Evolutionary conservation across 1,140 invertebrate species (phyloP), one percentile per base, ranked within the genome.

Genomic region (Ptiloglossa arizonensis): DNA sequence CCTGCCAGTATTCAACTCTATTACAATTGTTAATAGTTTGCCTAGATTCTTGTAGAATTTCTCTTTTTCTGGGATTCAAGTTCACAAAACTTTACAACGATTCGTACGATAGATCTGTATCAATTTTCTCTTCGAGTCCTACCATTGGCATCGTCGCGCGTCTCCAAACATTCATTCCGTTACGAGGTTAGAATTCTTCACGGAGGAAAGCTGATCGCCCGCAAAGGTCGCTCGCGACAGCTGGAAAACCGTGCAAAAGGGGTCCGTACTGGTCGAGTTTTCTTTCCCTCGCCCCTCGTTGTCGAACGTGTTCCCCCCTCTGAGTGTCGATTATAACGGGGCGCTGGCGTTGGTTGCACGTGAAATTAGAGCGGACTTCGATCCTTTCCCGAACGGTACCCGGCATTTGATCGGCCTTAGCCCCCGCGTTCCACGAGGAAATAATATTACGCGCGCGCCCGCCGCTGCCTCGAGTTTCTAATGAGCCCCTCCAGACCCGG

Each of bases 291-390:
- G n/a, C 64, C 50, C 29, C 35, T 57, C 66, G 44, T 13, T 24
- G 22, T 59, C 15, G 8, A 80, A 69, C 81, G 29, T 79, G 81
- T 83, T 79, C 76, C 68, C 48, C 63, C 54, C 70, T 8, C 19
- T 19, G n/a, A 17, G 22, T 29, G 67, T 56, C 60, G 64, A 83
- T 83, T 82, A 74, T 83, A 83, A 83, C 82, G 82, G 82, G 56
- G 15, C 69, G 67, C 75, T 60, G 59, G 81, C 64, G 56, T 70
- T n/a, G 60, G 69, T 57, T 80, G 80, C 75, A 83, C 80, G 56
- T 82, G 69, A 83, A 83, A 83, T 83, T 83, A 70, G 82, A 83
- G 82, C 82, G 82, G 82, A 83, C 82, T 83, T 83, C 82, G 82
- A 83, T 83, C 82, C 70, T 83, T 79, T 71, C 46, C 48, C 75